Percentiles rank a stretch among this genome's conserved stretches.
Evolutionary conservation across 2,113 vertebrate species (phyloP).

Genomic region (Aythya baeri): DNA sequence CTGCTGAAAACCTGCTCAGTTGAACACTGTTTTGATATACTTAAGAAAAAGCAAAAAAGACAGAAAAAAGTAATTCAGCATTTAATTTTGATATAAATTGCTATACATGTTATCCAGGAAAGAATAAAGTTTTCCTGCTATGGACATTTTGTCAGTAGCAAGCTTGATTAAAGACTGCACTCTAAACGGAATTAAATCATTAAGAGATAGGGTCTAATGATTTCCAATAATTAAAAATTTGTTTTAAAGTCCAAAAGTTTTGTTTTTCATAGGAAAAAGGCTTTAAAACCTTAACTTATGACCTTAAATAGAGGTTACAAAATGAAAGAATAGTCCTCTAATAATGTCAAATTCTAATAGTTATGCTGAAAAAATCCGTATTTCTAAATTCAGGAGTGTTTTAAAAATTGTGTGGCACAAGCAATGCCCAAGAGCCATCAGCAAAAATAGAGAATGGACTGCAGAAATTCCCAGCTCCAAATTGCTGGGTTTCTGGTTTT

Average conservation of each 20-base stretch:
- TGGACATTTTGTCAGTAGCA: not conserved
- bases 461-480: not conserved
- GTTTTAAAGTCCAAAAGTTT: not conserved
- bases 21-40: not conserved
- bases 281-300: slow-evolving; percentile 1
- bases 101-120: not conserved
- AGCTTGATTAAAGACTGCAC: not conserved
- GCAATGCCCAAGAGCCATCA: not conserved
- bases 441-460: not conserved
- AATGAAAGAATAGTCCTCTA: not conserved
- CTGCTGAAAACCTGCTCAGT: not conserved
- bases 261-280: not conserved
- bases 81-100: not conserved
- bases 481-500: not conserved
- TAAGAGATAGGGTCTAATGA: not conserved
- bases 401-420: not conserved
- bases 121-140: not conserved
- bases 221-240: not conserved
- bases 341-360: not conserved
- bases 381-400: not conserved
- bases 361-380: not conserved
- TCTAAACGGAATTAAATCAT: not conserved
- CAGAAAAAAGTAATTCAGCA: not conserved
- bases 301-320: not conserved
- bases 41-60: not conserved